phyloP scores from a whole-genome alignment of 2,888 invertebrate genomes.

The Teinopalpus imperialis region DNA sequence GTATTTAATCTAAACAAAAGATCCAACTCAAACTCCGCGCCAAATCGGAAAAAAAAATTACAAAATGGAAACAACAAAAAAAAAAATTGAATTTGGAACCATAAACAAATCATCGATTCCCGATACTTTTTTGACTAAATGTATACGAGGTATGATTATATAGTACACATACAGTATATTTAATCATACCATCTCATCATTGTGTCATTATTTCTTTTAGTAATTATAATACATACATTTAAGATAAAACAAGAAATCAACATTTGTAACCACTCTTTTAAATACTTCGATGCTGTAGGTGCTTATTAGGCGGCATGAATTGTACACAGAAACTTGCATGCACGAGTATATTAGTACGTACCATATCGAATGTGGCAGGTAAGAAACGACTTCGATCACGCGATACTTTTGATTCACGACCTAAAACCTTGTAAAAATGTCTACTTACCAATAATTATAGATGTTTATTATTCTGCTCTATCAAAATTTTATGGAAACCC shows the following conservation, averaged over 20 bases:
- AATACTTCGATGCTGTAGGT: conserved; percentile 19
- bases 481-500: conserved; percentile 28
- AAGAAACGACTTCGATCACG: conserved; percentile 64
- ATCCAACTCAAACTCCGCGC: neutral
- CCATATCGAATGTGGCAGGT: conserved; percentile 48
- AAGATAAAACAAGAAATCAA: neutral
- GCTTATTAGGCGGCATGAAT: conserved; percentile 35
- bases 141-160: too few relatives aligned
- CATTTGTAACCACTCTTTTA: conserved; percentile 10
- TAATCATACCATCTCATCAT: too few relatives aligned
- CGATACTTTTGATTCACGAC: conserved; percentile 52
- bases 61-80: too few relatives aligned
- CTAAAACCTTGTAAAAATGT: conserved; percentile 36
- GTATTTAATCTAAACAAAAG: conserved; percentile 31
- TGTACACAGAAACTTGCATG: conserved; percentile 38
- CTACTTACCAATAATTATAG: conserved; percentile 17
- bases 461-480: conserved; percentile 6
- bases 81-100: too few relatives aligned
- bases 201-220: too few relatives aligned
- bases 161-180: too few relatives aligned
- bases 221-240: too few relatives aligned
- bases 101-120: neutral
- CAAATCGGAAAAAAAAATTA: too few relatives aligned
- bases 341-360: conserved; percentile 40
- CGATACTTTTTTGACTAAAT: too few relatives aligned